Base-by-base conservation (phyloP, 2,888 invertebrate genomes). In the Eristalis arbustorum region DNA sequence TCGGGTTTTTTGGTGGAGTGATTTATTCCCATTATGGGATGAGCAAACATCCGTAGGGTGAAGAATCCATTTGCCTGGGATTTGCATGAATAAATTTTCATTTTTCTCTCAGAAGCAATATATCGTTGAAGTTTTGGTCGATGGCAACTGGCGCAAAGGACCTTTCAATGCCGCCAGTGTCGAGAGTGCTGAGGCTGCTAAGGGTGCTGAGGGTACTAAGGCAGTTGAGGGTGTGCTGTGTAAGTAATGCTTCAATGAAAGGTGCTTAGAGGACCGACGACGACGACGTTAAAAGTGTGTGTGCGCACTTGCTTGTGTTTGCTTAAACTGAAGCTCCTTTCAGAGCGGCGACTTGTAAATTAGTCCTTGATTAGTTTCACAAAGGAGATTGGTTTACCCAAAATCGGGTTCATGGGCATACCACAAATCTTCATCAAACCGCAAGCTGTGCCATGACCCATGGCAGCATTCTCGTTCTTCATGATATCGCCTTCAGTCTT, bases 41-140 rank as follows among this genome's bases (percentile, higher is more conserved):
- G 40, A 57, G 66, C 71, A 67, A 80, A 75, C 62, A 84, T 80
- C 75, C 84, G 66, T 57, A 71, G 75, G 75, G 62, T 61, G 40
- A 71, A 66, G 63, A 64, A 67, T 84, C 80, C 68, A 80, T 69
- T 84, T 71, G 59, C 69, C 74, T 23, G 56, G 80, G 75, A 80
- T 84, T 84, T 84, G 84, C 80, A 75, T 79, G 80, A 84, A 79
- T 79, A 79, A 71, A 84, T 84, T 84, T 84, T 59, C 31, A 61
- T 59, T 78, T 78, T 66, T 78, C 59, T 40, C 28, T 34, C 2
- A 63, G 67, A 82, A 82, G 62, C 66, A 77, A 82, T 62, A 68
- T 68, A 78, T 71, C 66, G 37, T 40, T 22, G 73, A 63, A 64
- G 62, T 40, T 57, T 67, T 11, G 49, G 42, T 72, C 56, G 49